Conservation (phyloP, 2,797 vertebrate species). For the Sardinella longiceps region DNA sequence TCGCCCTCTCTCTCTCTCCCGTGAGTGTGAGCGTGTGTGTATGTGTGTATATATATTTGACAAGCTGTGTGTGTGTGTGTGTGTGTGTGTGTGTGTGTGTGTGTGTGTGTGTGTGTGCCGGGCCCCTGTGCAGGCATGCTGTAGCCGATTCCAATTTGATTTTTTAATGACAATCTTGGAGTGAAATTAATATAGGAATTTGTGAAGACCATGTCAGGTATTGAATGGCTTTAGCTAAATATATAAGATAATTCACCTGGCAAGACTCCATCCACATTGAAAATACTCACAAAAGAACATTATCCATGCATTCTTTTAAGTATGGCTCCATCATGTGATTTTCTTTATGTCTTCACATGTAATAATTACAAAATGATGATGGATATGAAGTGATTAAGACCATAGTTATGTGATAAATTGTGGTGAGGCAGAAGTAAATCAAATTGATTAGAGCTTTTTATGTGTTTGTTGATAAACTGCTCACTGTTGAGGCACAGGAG, state of each 20-base stretch:
- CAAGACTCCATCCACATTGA: background rate
- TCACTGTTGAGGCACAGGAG: background rate
- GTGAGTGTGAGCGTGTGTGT: conserved; percentile 4
- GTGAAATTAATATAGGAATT: conserved; percentile 22
- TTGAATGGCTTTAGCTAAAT: conserved; percentile 21
- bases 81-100: conserved; percentile 15
- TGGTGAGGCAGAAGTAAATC: conserved; percentile 11
- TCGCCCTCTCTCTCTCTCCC: conserved; percentile 45
- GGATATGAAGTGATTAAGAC: conserved; percentile 28
- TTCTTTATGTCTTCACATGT: conserved; percentile 28
- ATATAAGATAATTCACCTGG: conserved; percentile 18
- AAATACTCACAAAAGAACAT: conserved; percentile 7
- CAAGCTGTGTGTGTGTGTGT: conserved; percentile 15
- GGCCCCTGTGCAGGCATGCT: conserved; percentile 8
- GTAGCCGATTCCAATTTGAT: conserved; percentile 26
- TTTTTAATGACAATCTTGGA: conserved; percentile 25
- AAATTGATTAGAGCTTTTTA: conserved; percentile 21
- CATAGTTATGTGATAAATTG: conserved; percentile 27
- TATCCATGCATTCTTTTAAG: conserved; percentile 17
- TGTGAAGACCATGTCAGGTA: conserved; percentile 24
- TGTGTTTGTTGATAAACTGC: conserved; percentile 23
- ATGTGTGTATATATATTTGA: conserved; percentile 19
- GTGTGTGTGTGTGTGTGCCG: background rate
- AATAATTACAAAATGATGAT: conserved; percentile 31
- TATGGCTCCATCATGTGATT: conserved; percentile 4